phyloP scores from a whole-genome alignment of 1,140 invertebrate species.

The Zaprionus kolodkinae region DNA sequence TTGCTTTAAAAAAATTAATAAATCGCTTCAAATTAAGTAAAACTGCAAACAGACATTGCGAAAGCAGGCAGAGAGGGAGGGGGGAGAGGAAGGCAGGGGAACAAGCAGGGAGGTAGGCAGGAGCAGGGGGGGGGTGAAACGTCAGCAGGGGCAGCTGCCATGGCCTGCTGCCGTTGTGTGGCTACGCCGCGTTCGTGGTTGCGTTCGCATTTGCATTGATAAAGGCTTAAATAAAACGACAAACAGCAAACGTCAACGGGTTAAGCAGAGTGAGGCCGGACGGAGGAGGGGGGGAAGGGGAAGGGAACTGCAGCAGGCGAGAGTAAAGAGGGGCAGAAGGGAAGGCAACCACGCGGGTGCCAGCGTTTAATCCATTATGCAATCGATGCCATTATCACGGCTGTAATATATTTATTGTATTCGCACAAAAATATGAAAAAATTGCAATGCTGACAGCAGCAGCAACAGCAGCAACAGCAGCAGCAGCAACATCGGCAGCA shows the following conservation, averaged over 20 bases:
- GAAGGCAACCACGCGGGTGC: slow-evolving; percentile 11
- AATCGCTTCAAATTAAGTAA: slow-evolving; percentile 72
- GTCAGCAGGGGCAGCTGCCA: neutral
- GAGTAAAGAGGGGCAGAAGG: neutral
- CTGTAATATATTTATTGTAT: slow-evolving; percentile 72
- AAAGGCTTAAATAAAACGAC: slow-evolving; percentile 69
- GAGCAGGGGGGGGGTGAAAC: neutral
- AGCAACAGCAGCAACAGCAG: neutral
- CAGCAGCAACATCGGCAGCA: neutral
- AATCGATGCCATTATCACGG: slow-evolving; percentile 72
- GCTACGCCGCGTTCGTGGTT: slow-evolving; percentile 32
- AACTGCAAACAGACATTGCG: slow-evolving; percentile 57
- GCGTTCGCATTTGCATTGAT: slow-evolving; percentile 61
- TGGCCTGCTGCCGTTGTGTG: slow-evolving; percentile 28
- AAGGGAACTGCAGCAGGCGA: neutral
- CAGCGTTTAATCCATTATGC: slow-evolving; percentile 70
- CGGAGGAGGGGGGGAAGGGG: neutral
- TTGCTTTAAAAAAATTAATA: slow-evolving; percentile 61
- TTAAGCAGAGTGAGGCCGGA: neutral
- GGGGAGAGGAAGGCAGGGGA: neutral
- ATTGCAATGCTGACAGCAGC: slow-evolving; percentile 18
- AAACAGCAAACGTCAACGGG: slow-evolving; percentile 58
- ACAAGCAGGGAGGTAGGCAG: neutral
- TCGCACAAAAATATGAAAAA: slow-evolving; percentile 33
- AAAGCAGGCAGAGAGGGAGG: neutral